Evolutionary conservation across 2,888 invertebrate species (phyloP).

Genomic region (Idaea biselata): DNA sequence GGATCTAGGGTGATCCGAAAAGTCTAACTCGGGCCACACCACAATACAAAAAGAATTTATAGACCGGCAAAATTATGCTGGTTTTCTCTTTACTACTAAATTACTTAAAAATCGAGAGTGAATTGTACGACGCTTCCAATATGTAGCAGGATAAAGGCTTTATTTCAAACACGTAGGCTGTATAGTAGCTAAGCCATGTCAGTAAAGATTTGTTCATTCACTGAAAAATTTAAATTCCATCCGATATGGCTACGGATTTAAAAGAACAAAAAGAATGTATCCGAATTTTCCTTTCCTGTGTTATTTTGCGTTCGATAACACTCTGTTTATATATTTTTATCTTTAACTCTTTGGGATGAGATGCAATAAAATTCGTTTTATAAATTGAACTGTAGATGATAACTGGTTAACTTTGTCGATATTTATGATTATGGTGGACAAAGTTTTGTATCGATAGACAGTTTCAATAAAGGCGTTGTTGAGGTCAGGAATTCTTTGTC

Average conservation of each 20-base stretch:
- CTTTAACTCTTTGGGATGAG: background rate
- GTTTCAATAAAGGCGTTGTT: background rate
- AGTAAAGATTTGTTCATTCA: constrained; percentile 51
- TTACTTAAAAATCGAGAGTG: too few species aligned
- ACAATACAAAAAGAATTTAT: too few species aligned
- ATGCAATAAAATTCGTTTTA: background rate
- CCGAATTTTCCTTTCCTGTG: constrained; percentile 33
- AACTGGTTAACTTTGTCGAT: background rate
- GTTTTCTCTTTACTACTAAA: too few species aligned
- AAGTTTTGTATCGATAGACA: constrained; percentile 26
- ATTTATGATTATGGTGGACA: constrained; percentile 15
- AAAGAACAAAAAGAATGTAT: constrained; percentile 37
- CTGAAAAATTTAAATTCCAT: constrained; percentile 53
- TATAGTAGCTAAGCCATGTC: constrained; percentile 40
- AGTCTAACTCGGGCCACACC: too few species aligned
- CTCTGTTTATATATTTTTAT: background rate
- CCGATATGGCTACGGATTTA: constrained; percentile 41
- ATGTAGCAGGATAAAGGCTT: background rate
- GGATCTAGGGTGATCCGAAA: too few species aligned
- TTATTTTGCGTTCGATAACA: constrained; percentile 16
- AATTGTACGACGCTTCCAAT: too few species aligned
- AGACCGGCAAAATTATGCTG: too few species aligned
- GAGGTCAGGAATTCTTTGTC: background rate
- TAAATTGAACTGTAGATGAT: background rate
- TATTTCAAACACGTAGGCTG: constrained; percentile 10